Evolutionary conservation across 2,797 vertebrate species (phyloP).

Genomic region (Buceros bicornis): DNA sequence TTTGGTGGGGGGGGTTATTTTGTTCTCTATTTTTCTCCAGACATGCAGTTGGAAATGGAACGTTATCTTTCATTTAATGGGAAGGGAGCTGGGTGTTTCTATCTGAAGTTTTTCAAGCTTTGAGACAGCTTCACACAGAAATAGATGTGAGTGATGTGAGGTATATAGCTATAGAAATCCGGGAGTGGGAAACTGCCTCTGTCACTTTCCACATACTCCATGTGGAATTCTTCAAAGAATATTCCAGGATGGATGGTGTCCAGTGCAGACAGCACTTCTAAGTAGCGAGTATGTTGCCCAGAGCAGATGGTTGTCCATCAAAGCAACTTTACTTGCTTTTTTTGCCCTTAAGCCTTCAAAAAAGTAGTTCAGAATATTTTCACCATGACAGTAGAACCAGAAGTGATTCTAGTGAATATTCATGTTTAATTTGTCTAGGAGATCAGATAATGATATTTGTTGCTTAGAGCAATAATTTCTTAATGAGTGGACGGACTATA

Average conservation of each 20-base stretch:
- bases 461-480: not conserved
- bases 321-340: not conserved
- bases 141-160: not conserved
- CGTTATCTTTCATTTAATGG: not conserved
- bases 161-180: not conserved
- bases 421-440: not conserved
- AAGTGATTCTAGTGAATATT: not conserved
- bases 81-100: not conserved
- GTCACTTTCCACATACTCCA: not conserved
- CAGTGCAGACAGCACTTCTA: not conserved
- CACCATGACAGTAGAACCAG: not conserved
- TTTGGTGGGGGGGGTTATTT: not conserved
- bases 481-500: not conserved
- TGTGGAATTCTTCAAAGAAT: constrained; percentile 10
- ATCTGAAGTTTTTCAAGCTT: not conserved
- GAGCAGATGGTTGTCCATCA: not conserved
- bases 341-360: not conserved
- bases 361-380: not conserved
- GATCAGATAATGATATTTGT: not conserved
- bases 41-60: not conserved
- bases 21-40: not conserved
- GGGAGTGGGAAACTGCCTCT: not conserved
- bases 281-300: not conserved
- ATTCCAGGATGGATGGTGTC: not conserved
- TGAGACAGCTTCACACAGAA: not conserved